A percentile compares a stretch with the other conserved stretches of the same genome.
Conservation (phyloP, 92 coral and sea anemone genomes). For the Porites evermanni region DNA sequence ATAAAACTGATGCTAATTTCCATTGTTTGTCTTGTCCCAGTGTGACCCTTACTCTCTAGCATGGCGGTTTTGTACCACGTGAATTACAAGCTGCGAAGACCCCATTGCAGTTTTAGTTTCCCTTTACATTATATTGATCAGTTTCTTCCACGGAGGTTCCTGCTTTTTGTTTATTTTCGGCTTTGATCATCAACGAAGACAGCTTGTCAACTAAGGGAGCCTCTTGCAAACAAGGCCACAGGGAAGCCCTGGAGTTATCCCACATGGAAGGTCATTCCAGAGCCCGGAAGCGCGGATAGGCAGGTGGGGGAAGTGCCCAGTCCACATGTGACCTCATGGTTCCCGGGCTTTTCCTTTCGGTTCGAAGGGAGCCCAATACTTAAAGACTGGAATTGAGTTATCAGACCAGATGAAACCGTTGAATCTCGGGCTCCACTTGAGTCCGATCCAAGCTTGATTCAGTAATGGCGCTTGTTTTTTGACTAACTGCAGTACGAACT, state of each 20-base stretch:
- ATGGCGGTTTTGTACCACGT: no score
- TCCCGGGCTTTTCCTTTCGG: neutral
- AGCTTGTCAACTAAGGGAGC: neutral
- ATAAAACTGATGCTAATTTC: no score
- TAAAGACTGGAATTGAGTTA: neutral
- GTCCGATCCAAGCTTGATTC: slow-evolving; percentile 8
- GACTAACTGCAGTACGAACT: neutral
- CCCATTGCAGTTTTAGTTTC: no score
- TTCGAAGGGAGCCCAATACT: neutral
- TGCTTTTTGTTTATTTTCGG: neutral
- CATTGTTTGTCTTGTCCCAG: no score
- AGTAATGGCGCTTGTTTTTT: neutral
- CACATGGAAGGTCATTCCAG: slow-evolving; percentile 1
- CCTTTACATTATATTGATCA: no score
- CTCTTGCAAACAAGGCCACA: slow-evolving; percentile 9
- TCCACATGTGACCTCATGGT: slow-evolving; percentile 2
- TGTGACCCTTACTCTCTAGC: no score
- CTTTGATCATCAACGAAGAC: neutral
- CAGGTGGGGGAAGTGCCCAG: neutral
- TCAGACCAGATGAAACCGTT: neutral
- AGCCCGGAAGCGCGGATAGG: neutral
- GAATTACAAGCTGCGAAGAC: no score
- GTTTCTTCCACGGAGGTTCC: no score
- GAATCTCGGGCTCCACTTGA: neutral
- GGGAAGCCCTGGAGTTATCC: neutral